Percentiles rank a stretch among this genome's conserved stretches.
Evolutionary conservation across 1,140 invertebrate genomes (phyloP).

Genomic region (Sesamia nonagrioides): DNA sequence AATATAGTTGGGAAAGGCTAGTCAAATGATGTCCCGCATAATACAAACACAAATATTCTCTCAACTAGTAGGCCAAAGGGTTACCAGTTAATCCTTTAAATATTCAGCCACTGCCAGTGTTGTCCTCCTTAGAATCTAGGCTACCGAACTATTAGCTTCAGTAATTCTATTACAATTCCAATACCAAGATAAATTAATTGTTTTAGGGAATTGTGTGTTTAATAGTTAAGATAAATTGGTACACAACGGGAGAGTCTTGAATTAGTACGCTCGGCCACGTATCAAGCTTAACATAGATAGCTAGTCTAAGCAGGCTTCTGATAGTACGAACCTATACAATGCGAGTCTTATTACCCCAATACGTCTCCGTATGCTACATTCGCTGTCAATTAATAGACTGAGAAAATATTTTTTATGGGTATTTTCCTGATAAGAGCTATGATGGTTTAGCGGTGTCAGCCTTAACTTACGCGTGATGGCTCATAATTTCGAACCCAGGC

Average conservation of each 20-base stretch:
- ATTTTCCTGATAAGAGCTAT: no score
- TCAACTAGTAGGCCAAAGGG: neutral
- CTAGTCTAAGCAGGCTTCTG: no score
- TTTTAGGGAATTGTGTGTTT: neutral
- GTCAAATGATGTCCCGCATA: neutral
- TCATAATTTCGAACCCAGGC: no score
- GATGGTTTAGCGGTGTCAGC: no score
- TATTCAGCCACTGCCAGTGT: slow-evolving; percentile 1
- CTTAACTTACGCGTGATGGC: no score
- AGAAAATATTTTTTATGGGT: no score
- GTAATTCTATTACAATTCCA: neutral
- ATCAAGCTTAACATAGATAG: no score
- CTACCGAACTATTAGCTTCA: neutral
- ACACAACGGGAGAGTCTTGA: neutral
- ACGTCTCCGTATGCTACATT: no score
- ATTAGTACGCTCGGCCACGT: neutral
- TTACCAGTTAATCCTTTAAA: slow-evolving; percentile 6
- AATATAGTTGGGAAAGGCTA: no score
- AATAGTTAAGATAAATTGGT: neutral
- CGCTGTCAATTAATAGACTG: no score
- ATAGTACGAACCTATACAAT: no score
- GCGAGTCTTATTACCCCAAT: no score
- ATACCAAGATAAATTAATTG: slow-evolving; percentile 5
- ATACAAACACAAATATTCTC: neutral
- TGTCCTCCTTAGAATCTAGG: slow-evolving; percentile 13